Evolutionary conservation across 2,888 invertebrate genomes (phyloP).

Genomic region (Hemicrepidius hirtus): DNA sequence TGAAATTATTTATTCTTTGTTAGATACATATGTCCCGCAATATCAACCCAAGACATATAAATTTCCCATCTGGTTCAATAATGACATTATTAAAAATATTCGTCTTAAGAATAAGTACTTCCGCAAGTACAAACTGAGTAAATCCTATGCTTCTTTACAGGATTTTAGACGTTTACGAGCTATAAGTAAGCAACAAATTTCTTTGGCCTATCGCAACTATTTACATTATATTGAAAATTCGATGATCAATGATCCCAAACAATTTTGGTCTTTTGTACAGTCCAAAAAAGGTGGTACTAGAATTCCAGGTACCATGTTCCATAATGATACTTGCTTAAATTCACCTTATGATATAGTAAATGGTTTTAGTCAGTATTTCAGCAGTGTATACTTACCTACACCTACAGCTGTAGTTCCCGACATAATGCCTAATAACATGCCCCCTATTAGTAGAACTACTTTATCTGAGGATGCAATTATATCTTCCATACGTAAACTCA

Average conservation of each 20-base stretch:
- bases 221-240: background rate
- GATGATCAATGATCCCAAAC: background rate
- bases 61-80: background rate
- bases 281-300: conserved; percentile 8
- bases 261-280: conserved; percentile 12
- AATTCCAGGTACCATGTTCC: conserved; percentile 2
- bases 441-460: no score
- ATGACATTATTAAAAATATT: background rate
- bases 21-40: background rate
- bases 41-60: background rate
- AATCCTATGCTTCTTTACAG: no score
- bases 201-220: background rate
- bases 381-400: background rate
- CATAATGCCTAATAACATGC: no score
- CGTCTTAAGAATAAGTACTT: background rate
- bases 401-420: no score
- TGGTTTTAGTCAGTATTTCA: conserved; percentile 1
- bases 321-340: background rate
- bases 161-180: no score
- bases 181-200: no score
- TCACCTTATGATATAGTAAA: conserved; percentile 10
- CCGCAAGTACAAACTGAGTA: background rate
- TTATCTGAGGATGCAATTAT: no score
- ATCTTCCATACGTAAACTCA: background rate
- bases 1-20: background rate